phyloP scores from a whole-genome alignment of 2,888 invertebrate genomes.

The Yponomeuta plumbellus region DNA sequence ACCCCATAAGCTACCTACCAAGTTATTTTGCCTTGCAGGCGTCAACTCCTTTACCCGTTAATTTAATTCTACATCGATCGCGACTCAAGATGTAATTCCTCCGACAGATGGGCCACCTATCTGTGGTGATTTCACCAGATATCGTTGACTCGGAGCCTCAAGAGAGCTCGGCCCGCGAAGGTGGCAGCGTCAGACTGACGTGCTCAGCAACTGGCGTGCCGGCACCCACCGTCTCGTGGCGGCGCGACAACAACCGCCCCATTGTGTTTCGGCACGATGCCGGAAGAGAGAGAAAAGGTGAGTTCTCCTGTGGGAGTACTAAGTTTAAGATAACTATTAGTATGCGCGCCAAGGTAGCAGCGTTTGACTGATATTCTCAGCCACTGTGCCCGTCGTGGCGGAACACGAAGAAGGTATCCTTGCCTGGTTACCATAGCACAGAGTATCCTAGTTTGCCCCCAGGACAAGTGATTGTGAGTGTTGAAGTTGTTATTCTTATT shows the following conservation, averaged over 20 bases:
- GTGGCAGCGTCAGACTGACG: conserved; percentile 84
- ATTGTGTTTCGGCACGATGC: conserved; percentile 86
- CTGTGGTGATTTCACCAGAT: conserved; percentile 92
- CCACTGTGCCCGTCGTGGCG: too few species aligned
- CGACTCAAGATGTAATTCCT: background rate
- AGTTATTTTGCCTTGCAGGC: too few species aligned
- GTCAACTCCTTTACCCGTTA: too few species aligned
- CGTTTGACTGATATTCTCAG: too few species aligned
- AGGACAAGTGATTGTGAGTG: too few species aligned
- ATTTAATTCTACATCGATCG: too few species aligned
- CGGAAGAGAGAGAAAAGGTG: conserved; percentile 84
- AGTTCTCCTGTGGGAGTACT: conserved; percentile 26
- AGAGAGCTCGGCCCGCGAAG: conserved; percentile 86
- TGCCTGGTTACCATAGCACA: too few species aligned
- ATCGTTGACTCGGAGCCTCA: conserved; percentile 87
- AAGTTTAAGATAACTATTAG: background rate
- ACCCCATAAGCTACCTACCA: too few species aligned
- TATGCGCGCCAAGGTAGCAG: too few species aligned
- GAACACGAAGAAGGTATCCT: too few species aligned
- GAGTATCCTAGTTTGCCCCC: too few species aligned
- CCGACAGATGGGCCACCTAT: conserved; percentile 87
- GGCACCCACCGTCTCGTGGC: conserved; percentile 86
- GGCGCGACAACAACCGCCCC: conserved; percentile 85
- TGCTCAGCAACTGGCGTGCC: conserved; percentile 91
- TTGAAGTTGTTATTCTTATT: too few species aligned